phyloP scores from a whole-genome alignment of 1,140 invertebrate species.

The Bombus sibiricus region DNA sequence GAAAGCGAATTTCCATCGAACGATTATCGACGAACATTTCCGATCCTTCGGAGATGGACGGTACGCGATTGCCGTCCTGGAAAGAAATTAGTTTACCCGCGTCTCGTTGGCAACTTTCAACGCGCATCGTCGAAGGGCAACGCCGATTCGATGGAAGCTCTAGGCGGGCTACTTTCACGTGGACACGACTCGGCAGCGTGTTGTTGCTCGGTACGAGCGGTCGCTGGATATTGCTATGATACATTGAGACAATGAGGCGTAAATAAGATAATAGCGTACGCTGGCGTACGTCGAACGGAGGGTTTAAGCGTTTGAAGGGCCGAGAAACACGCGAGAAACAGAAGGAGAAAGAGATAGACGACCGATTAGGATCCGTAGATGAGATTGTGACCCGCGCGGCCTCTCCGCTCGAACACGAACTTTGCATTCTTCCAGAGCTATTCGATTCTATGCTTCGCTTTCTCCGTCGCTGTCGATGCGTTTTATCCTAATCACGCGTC shows the following conservation, averaged over 20 bases:
- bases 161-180: conserved; percentile 43
- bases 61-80: no score
- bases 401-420: conserved; percentile 75
- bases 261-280: conserved; percentile 82
- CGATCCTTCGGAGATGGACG: accelerated
- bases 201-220: conserved; percentile 67
- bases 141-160: not conserved
- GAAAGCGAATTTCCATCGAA: no score
- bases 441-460: not conserved
- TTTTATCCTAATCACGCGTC: no score
- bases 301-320: conserved; percentile 73
- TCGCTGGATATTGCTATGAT: conserved; percentile 78
- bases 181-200: conserved; percentile 58
- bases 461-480: accelerated
- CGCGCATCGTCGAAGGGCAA: not conserved
- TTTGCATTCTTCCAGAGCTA: conserved; percentile 68
- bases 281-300: conserved; percentile 71
- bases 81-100: no score
- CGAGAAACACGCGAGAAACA: conserved; percentile 34
- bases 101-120: not conserved
- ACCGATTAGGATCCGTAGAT: conserved; percentile 77
- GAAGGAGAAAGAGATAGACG: conserved; percentile 40
- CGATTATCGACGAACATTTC: no score
- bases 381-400: conserved; percentile 79
- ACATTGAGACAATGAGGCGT: conserved; percentile 82